Conservation (phyloP, 2,113 vertebrate genomes). For the Sula dactylatra region DNA sequence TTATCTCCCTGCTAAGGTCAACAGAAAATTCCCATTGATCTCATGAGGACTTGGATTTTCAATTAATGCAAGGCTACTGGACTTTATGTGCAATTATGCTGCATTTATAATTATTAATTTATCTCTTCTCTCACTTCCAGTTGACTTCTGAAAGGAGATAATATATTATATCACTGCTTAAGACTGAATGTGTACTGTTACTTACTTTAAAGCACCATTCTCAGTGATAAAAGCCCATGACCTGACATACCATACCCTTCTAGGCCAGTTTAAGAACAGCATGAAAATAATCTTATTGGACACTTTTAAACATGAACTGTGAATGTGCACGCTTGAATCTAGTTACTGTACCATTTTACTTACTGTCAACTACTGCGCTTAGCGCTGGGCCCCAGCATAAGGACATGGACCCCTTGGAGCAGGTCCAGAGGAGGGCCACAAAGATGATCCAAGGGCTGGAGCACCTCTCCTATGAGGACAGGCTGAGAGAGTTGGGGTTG, state of each 20-base stretch:
- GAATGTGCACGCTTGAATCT: neutral
- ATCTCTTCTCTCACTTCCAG: slow-evolving; percentile 19
- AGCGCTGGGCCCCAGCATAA: neutral
- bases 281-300: neutral
- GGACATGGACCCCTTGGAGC: neutral
- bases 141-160: slow-evolving; percentile 4
- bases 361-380: neutral
- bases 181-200: neutral
- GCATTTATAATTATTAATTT: slow-evolving; percentile 50
- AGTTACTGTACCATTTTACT: neutral
- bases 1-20: slow-evolving; percentile 5
- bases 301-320: neutral
- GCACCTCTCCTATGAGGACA: neutral
- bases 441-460: neutral
- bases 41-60: neutral
- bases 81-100: neutral
- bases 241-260: neutral
- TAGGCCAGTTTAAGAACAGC: neutral
- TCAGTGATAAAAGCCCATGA: neutral
- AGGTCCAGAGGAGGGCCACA: neutral
- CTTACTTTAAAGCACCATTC: neutral
- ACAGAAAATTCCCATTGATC: slow-evolving; percentile 27
- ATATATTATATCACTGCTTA: neutral
- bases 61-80: slow-evolving; percentile 5
- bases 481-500: neutral